Conservation (phyloP, 1,140 invertebrate species). For the Caenorhabditis remanei region DNA sequence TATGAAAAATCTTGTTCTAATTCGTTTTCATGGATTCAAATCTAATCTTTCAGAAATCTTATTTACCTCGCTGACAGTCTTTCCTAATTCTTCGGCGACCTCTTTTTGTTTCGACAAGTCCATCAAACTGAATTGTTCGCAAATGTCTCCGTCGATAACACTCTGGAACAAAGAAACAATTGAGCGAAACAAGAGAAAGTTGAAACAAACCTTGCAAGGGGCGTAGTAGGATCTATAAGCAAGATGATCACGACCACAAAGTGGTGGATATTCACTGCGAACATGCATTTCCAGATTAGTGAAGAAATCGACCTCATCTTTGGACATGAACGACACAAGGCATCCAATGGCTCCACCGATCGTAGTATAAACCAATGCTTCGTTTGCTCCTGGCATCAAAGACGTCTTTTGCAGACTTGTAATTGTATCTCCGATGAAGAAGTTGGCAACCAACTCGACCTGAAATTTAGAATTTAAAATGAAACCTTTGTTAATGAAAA, state of each 20-base stretch:
- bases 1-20: neutral
- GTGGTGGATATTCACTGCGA: slow-evolving; percentile 93
- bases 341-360: slow-evolving; percentile 94
- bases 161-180: slow-evolving; percentile 82
- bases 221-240: slow-evolving; percentile 97
- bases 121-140: slow-evolving; percentile 97
- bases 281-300: slow-evolving; percentile 99
- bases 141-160: slow-evolving; percentile 97
- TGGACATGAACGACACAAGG: slow-evolving; percentile 94
- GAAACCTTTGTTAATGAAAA: no score
- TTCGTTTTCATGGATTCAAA: slow-evolving; percentile 22
- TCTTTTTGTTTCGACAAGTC: slow-evolving; percentile 93
- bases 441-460: slow-evolving; percentile 87
- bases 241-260: slow-evolving; percentile 96
- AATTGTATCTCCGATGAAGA: slow-evolving; percentile 95
- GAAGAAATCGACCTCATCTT: slow-evolving; percentile 98
- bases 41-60: slow-evolving; percentile 2
- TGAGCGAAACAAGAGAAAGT: no score
- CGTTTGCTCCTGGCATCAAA: slow-evolving; percentile 94
- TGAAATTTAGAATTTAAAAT: no score
- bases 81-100: slow-evolving; percentile 92
- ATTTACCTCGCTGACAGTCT: slow-evolving; percentile 91
- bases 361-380: slow-evolving; percentile 95
- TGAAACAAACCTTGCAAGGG: slow-evolving; percentile 87
- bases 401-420: slow-evolving; percentile 87